These are phyloP conservation scores for Neoaliturus tenellus DNA, from an alignment of 2,888 invertebrate species.

Conservation along the genomic window DNA sequence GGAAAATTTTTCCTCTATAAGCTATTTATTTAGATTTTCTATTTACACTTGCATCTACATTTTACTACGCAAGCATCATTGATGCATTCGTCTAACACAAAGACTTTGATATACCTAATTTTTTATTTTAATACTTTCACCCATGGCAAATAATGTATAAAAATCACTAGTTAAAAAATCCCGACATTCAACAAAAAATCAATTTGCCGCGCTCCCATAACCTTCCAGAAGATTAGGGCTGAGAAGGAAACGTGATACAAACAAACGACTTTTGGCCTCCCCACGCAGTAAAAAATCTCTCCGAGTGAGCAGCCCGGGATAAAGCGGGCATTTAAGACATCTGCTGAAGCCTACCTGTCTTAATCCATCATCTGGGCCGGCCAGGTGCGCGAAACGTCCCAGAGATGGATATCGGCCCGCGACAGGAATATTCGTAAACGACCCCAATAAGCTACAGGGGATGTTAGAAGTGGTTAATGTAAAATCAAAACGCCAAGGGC, in stretches of 20 bases:
- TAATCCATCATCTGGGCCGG: conserved; percentile 26
- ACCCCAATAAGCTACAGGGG: no score
- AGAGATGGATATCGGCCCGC: not conserved
- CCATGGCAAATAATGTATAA: no score
- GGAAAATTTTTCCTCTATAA: no score
- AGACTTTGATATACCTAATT: no score
- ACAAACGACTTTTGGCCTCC: conserved; percentile 30
- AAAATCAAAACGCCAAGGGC: not conserved
- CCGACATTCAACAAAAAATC: not conserved
- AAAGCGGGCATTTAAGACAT: conserved; percentile 25
- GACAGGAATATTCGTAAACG: not conserved
- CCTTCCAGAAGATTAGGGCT: conserved; percentile 9
- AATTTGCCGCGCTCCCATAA: conserved; percentile 25
- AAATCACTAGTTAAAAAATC: no score
- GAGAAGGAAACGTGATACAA: conserved; percentile 27
- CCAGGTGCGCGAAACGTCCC: conserved; percentile 11
- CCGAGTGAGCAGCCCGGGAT: conserved; percentile 32
- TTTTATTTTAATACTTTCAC: no score
- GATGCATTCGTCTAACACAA: no score
- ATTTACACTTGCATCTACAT: no score
- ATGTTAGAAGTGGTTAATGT: not conserved
- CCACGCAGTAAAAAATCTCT: not conserved
- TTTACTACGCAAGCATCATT: no score
- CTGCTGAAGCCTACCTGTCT: conserved; percentile 38
- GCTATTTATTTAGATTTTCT: no score